Base-by-base conservation (phyloP, 1,140 invertebrate species). In the Dermatophagoides farinae region DNA sequence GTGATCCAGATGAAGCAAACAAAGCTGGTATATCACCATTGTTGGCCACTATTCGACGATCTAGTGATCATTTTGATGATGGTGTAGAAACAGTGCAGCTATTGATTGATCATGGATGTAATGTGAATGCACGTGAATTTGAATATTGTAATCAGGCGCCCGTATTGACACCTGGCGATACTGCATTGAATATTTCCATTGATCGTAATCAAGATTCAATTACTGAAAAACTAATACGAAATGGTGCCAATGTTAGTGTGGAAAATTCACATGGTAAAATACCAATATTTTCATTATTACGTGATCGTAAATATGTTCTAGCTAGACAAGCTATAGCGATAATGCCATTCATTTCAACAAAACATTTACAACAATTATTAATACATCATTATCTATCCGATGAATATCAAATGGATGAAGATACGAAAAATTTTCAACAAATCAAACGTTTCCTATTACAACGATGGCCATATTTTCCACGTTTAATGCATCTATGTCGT, bases 1-100 rank as follows among this genome's bases (percentile, higher is more conserved):
- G 92, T 6, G 89, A 86, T 0, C 86, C 90, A 64, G 86, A 86
- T 0, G 91, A 97, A 68, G 92, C 97, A 72, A 97, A 97, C 72
- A 51, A 65, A 81, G 82, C 85, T 59, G 93, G 93, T 12, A 87
- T 93, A 69, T 38, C 22, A 22, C 53, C 61, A n/a, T 43, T 62
- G 22, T 20, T 57, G 2, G 31, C 20, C 16, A 43, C 53, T 14
- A 57, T 62, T 37, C n/a, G 53, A 57, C 18, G 61, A 46, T 18
- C 31, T 5, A 57, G 43, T 57, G 53, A 62, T 16, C 54, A 58
- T 16, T 44, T 44, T 55, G 18, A 37, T 2, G 61, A 62, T 12
- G 61, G 61, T 23, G 6, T 22, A 23, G 16, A 40, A 22, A 43
- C 61, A 1, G 53, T 62, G 12, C 54, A 55, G 22, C 6, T 39